phyloP scores from a whole-genome alignment of 2,113 vertebrate species.

The Notothenia rossii region DNA sequence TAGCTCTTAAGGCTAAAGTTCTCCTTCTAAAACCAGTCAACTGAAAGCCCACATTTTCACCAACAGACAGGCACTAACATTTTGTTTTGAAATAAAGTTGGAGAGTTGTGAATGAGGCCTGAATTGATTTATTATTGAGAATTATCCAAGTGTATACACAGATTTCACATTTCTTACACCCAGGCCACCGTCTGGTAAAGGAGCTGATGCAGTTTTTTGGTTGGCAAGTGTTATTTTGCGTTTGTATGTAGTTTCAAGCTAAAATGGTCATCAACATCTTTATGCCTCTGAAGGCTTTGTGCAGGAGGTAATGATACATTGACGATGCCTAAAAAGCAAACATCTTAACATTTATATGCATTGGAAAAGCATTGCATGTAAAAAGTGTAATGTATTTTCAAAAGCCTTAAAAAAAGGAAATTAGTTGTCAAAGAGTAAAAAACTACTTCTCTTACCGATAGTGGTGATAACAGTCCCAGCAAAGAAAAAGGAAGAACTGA shows the following conservation, averaged over 20 bases:
- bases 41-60: background rate
- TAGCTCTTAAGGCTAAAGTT: background rate
- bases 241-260: background rate
- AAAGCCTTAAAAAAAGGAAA: background rate
- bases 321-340: background rate
- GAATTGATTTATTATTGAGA: too few species aligned
- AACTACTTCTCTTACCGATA: conserved; percentile 89
- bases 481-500: conserved; percentile 99
- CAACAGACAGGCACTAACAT: background rate
- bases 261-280: background rate
- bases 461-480: conserved; percentile 99
- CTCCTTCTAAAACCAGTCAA: background rate
- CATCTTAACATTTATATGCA: background rate
- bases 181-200: background rate
- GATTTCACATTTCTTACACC: too few species aligned
- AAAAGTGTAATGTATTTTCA: background rate
- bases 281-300: background rate
- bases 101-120: background rate
- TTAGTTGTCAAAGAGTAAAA: background rate
- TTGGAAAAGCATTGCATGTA: background rate
- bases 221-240: background rate
- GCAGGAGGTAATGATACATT: background rate
- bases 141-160: too few species aligned
- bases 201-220: background rate
- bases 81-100: background rate